phyloP scores from a whole-genome alignment of 2,797 vertebrate genomes.

The Myioborus melanocephalus region DNA sequence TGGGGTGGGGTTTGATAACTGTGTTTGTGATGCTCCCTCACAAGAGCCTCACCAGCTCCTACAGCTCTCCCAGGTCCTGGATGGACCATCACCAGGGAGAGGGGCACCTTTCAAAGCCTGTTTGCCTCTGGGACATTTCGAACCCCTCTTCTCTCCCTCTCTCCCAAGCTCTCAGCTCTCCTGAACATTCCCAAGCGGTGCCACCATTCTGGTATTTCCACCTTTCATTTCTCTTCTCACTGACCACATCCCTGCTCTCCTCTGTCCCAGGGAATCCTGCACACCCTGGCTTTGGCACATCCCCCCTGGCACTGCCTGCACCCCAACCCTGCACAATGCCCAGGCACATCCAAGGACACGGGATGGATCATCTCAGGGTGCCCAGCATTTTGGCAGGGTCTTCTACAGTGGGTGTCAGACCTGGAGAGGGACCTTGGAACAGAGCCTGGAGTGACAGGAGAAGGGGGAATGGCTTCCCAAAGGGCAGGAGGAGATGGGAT shows the following conservation, averaged over 20 bases:
- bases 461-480: neutral
- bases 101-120: neutral
- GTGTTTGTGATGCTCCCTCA: rapidly evolving
- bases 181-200: neutral
- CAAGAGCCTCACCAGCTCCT: neutral
- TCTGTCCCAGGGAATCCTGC: neutral
- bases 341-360: neutral
- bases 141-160: slow-evolving; percentile 9
- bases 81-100: neutral
- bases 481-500: neutral
- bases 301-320: neutral
- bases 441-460: neutral
- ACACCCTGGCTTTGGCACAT: neutral
- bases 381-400: neutral
- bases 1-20: neutral
- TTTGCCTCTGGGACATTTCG: neutral
- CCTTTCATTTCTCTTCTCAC: neutral
- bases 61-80: neutral
- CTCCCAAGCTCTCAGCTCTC: slow-evolving; percentile 37
- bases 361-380: neutral
- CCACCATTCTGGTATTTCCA: neutral
- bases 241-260: neutral
- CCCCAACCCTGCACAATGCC: neutral
- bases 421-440: neutral
- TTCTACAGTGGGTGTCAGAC: neutral